Evolutionary conservation across 1,140 invertebrate species (phyloP).

Genomic region (Portunus trituberculatus): DNA sequence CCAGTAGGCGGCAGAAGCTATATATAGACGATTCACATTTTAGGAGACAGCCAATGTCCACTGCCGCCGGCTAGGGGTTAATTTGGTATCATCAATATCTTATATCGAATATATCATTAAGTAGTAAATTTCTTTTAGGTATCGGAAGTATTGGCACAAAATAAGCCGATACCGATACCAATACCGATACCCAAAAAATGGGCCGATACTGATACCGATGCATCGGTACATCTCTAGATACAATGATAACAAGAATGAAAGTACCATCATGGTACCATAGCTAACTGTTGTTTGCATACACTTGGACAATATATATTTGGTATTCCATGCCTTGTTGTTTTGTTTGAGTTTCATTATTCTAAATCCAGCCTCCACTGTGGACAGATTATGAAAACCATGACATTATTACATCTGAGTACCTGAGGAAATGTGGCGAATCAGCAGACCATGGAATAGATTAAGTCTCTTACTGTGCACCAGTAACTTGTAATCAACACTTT

Average conservation of each 20-base stretch:
- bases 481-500: neutral
- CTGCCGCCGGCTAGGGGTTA: no score
- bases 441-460: conserved; percentile 36
- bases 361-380: neutral
- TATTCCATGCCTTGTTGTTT: neutral
- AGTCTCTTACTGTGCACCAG: neutral
- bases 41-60: neutral
- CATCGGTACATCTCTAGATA: no score
- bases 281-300: neutral
- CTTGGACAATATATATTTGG: neutral
- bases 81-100: no score
- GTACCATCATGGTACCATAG: neutral
- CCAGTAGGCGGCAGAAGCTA: no score
- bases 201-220: no score
- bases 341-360: no score
- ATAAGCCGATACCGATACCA: no score
- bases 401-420: conserved; percentile 36
- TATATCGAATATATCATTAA: no score
- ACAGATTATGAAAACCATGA: conserved; percentile 37
- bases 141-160: no score
- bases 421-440: conserved; percentile 27
- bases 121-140: no score
- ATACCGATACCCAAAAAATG: no score
- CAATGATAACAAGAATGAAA: conserved; percentile 2
- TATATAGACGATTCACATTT: neutral